phyloP scores from a whole-genome alignment of 2,797 vertebrate species.

The Hydrolagus colliei region DNA sequence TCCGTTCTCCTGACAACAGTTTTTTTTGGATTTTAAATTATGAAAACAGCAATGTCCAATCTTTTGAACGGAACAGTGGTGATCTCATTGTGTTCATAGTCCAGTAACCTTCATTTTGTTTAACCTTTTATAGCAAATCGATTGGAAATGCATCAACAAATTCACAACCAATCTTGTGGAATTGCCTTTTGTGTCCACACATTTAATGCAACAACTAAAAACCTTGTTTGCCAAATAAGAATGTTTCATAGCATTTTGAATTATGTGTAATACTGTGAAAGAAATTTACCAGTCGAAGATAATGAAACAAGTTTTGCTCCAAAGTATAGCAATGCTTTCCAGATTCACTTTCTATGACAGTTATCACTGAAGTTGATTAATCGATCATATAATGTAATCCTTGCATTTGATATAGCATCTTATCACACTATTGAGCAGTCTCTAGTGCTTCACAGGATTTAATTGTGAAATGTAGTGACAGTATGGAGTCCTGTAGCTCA shows the following conservation, averaged over 20 bases:
- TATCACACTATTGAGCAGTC: no score
- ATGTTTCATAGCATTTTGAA: background rate
- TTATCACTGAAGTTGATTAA: no score
- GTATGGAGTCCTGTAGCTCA: no score
- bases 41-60: constrained; percentile 7
- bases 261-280: background rate
- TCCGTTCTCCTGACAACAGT: background rate
- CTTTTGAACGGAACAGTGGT: background rate
- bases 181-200: background rate
- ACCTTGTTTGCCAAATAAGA: background rate
- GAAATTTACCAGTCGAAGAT: background rate
- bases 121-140: constrained; percentile 18
- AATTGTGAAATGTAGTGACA: no score
- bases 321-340: no score
- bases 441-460: no score
- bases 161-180: background rate
- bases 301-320: no score
- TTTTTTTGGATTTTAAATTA: constrained; percentile 12
- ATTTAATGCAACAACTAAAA: constrained; percentile 7
- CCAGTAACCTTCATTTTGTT: constrained; percentile 12
- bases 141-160: background rate
- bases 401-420: no score
- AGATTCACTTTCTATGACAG: no score
- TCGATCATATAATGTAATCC: no score
- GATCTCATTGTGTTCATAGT: background rate